Evolutionary conservation across 2,797 vertebrate species (phyloP), one percentile per base, ranked within the genome.

Genomic region (Harpagifer antarcticus): DNA sequence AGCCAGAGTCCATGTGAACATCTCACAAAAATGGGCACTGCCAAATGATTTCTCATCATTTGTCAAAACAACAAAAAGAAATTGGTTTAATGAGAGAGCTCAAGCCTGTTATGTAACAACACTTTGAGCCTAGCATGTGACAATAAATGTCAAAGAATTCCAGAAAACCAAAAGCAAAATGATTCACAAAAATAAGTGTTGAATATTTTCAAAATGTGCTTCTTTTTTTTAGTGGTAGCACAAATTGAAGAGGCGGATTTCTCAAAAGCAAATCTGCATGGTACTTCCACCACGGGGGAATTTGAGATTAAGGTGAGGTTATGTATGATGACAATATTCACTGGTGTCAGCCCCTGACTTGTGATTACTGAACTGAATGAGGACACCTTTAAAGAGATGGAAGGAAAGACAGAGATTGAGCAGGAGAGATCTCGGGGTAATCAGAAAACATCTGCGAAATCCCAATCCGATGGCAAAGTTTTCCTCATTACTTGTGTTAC

Each of bases 401-500:
- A 64, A 44, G 63, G 42, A 43, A 43, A 68, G 49, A 73, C 59
- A 33, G 56, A 5, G 45, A 63, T 12, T 10, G 62, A 33, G 62
- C 0, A 15, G 64, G 43, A 15, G 14, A n/a, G 27, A 56, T 68
- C 40, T 69, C 13, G 2, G 14, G 47, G 74, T 77, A 78, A 72
- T 75, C 42, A 72, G 52, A 72, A 66, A 57, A 45, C 44, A 75
- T 75, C 65, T 63, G 52, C 63, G 69, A 79, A 88, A 83, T 73
- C 50, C 33, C 33, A 8, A 33, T 33, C 33, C 7, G 33, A 33
- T 33, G 33, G 33, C 12, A 55, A 81, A 27, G 6, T 2, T 42
- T 55, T 67, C 66, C 62, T n/a, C 54, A 37, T 48, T 11, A 13
- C 63, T 74, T 17, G 20, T 57, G 33, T 31, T 63, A 19, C 19